Evolutionary conservation across 1,140 invertebrate genomes (phyloP).

Genomic region (Philopotamus ludificatus): DNA sequence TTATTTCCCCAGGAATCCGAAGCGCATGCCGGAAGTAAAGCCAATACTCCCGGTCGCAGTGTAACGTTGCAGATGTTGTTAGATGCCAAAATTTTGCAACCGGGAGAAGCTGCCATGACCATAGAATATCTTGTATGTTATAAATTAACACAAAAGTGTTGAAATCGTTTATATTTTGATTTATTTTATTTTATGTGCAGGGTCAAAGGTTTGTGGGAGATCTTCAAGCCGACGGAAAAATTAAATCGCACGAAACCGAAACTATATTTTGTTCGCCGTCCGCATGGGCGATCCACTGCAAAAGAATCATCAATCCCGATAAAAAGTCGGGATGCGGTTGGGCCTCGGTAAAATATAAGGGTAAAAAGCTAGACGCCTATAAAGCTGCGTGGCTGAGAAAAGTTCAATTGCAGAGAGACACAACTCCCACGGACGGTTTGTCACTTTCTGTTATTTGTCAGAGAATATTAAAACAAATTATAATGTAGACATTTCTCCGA

Average conservation of each 20-base stretch:
- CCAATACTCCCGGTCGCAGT: constrained; percentile 63
- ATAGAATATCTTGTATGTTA: constrained; percentile 80
- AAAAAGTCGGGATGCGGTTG: constrained; percentile 91
- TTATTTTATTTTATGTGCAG: constrained; percentile 51
- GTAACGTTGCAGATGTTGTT: constrained; percentile 83
- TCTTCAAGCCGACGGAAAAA: constrained; percentile 81
- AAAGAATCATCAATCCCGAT: constrained; percentile 85
- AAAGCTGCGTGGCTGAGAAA: constrained; percentile 81
- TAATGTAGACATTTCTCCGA: too few relatives aligned
- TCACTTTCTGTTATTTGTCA: background rate
- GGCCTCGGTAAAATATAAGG: constrained; percentile 81
- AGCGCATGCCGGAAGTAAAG: constrained; percentile 53
- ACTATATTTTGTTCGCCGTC: constrained; percentile 87
- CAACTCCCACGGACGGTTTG: constrained; percentile 37
- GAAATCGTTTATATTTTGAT: too few relatives aligned
- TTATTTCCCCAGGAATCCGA: constrained; percentile 53
- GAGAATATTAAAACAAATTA: too few relatives aligned
- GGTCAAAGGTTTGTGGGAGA: constrained; percentile 89
- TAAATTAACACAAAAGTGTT: too few relatives aligned
- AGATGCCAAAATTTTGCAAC: constrained; percentile 76
- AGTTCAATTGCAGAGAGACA: constrained; percentile 61
- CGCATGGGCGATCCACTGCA: constrained; percentile 90
- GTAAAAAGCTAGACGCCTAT: constrained; percentile 82
- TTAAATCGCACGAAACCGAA: constrained; percentile 83
- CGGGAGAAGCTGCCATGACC: constrained; percentile 77